Evolutionary conservation across 2,113 vertebrate genomes (phyloP).

Genomic region (Callorhinus ursinus): DNA sequence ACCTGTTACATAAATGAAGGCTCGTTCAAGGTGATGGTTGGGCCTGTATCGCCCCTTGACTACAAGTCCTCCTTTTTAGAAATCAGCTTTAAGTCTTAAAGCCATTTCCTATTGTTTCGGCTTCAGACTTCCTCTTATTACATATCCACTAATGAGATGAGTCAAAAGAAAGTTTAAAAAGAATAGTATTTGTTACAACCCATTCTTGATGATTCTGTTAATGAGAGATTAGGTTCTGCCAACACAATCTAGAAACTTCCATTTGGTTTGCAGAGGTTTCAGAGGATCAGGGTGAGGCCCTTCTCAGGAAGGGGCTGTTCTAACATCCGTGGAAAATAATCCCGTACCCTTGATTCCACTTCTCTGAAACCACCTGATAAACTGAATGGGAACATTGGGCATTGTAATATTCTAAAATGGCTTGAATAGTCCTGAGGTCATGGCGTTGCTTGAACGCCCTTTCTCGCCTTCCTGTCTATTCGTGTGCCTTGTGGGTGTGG

Average conservation of each 20-base stretch:
- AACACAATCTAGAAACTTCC: conserved; percentile 63
- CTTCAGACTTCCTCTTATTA: conserved; percentile 32
- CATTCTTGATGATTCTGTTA: conserved; percentile 51
- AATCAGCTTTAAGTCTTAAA: background rate
- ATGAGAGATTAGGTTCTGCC: conserved; percentile 52
- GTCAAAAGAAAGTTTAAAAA: background rate
- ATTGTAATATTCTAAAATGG: conserved; percentile 62
- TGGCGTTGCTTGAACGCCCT: background rate
- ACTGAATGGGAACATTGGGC: conserved; percentile 56
- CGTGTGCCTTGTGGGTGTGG: background rate
- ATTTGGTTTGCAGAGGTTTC: conserved; percentile 30
- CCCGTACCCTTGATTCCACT: conserved; percentile 47
- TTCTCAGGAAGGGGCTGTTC: conserved; percentile 48
- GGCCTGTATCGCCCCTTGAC: background rate
- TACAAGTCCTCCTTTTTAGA: background rate
- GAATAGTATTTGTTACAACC: background rate
- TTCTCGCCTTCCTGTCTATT: background rate
- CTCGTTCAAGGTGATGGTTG: background rate
- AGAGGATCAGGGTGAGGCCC: background rate
- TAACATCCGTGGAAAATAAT: conserved; percentile 63
- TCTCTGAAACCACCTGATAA: conserved; percentile 70
- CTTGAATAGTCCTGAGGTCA: conserved; percentile 58
- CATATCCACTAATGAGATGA: background rate
- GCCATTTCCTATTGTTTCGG: background rate
- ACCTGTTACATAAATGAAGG: background rate